phyloP scores from a whole-genome alignment of 64 coral and sea anemone genomes.

The Porites lutea region DNA sequence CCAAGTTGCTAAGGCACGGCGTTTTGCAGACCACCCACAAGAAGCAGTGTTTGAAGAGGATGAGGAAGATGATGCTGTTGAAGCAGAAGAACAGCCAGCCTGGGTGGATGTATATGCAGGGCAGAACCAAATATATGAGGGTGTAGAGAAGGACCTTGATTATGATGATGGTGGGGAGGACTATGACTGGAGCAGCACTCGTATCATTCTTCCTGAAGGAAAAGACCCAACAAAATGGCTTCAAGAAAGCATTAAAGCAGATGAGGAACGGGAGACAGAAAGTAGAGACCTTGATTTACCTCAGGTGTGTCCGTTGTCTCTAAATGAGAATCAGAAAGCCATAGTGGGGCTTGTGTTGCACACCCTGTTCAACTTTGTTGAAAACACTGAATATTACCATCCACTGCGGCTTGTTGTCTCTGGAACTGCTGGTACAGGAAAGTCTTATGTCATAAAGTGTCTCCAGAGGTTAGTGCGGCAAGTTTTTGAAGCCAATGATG shows the following conservation, averaged over 20 bases:
- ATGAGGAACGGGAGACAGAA: background rate
- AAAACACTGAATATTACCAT: conserved; percentile 1
- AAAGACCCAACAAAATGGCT: too few relatives aligned
- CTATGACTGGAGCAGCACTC: conserved; percentile 29
- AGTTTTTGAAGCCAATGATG: conserved; percentile 26
- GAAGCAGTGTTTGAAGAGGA: conserved; percentile 6
- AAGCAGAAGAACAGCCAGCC: background rate
- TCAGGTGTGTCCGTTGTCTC: background rate
- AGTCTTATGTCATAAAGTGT: conserved; percentile 59
- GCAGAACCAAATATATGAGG: conserved; percentile 15
- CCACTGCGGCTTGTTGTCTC: conserved; percentile 42
- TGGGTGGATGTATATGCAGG: conserved; percentile 40
- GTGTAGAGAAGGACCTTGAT: background rate
- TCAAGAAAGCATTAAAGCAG: background rate
- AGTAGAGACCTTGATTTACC: background rate
- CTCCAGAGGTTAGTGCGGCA: conserved; percentile 13
- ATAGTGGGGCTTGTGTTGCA: conserved; percentile 36
- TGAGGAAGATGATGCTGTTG: background rate
- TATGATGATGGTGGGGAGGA: conserved; percentile 14
- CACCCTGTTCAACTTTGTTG: conserved; percentile 25
- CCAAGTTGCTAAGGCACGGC: background rate
- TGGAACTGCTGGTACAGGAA: conserved; percentile 47
- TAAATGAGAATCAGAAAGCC: conserved; percentile 27
- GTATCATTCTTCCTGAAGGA: background rate
- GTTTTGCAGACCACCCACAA: background rate